Conservation (phyloP, 2,797 vertebrate species). For the Adrianichthys oophorus region DNA sequence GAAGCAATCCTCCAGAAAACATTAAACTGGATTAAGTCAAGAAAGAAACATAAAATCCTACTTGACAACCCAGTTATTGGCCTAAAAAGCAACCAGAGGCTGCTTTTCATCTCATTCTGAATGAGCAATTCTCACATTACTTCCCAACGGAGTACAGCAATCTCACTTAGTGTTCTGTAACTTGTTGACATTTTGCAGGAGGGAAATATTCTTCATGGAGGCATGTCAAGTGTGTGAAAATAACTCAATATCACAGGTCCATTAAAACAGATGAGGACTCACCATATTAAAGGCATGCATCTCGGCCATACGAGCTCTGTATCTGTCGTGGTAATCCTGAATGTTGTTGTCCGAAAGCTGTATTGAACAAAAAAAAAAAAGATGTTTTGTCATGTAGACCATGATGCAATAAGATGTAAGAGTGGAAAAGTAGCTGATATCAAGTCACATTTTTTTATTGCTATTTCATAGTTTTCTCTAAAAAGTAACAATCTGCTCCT, state of each 20-base stretch:
- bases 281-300: slow-evolving; percentile 97
- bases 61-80: slow-evolving; percentile 52
- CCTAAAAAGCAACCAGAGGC: slow-evolving; percentile 19
- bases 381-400: not conserved
- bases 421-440: not conserved
- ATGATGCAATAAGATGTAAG: not conserved
- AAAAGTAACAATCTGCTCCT: slow-evolving; percentile 17
- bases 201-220: slow-evolving; percentile 11
- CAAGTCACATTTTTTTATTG: not conserved
- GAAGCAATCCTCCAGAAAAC: slow-evolving; percentile 22
- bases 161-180: slow-evolving; percentile 32
- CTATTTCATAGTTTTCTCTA: not conserved
- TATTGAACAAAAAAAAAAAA: no score
- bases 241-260: not conserved
- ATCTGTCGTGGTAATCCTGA: slow-evolving; percentile 85
- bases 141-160: slow-evolving; percentile 31
- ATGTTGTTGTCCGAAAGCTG: slow-evolving; percentile 85
- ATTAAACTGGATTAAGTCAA: slow-evolving; percentile 48
- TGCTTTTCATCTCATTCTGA: slow-evolving; percentile 31
- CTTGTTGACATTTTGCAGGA: slow-evolving; percentile 28
- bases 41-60: slow-evolving; percentile 32
- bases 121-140: slow-evolving; percentile 18
- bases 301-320: slow-evolving; percentile 83
- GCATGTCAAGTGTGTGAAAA: not conserved
- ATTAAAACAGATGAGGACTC: slow-evolving; percentile 31